Evolutionary conservation across 2,888 invertebrate species (phyloP).

Genomic region (Teleogryllus oceanicus): DNA sequence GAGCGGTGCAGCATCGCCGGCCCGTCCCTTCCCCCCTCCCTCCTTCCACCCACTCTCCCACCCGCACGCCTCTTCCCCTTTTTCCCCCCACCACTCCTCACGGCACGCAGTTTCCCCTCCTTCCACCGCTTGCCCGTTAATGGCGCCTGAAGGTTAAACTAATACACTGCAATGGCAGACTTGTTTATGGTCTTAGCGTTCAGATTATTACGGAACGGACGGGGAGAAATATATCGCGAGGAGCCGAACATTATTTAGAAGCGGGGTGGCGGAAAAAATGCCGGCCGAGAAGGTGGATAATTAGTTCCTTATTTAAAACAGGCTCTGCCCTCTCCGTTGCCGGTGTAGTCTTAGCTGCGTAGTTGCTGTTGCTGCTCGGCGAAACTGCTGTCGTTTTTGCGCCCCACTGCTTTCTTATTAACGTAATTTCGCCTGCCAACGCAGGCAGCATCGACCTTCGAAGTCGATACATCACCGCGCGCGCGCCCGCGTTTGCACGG

Average conservation of each 20-base stretch:
- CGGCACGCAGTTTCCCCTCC: not conserved
- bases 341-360: no score
- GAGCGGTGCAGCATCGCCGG: no score
- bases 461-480: no score
- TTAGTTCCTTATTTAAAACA: conserved; percentile 1
- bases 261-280: not conserved
- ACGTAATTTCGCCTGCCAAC: no score
- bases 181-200: conserved; percentile 5
- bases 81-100: not conserved
- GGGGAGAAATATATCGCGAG: conserved; percentile 4
- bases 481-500: no score
- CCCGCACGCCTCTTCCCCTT: not conserved
- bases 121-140: not conserved
- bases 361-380: no score
- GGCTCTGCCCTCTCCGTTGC: not conserved
- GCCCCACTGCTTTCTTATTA: no score
- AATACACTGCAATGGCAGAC: not conserved
- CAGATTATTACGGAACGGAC: conserved; percentile 5
- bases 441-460: no score
- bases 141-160: conserved; percentile 18
- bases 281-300: not conserved
- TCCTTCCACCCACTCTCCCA: not conserved
- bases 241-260: conserved; percentile 5
- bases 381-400: no score
- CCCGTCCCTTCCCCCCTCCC: not conserved